Base-by-base conservation (phyloP, 2,797 vertebrate species). In the Acipenser transmontanus region DNA sequence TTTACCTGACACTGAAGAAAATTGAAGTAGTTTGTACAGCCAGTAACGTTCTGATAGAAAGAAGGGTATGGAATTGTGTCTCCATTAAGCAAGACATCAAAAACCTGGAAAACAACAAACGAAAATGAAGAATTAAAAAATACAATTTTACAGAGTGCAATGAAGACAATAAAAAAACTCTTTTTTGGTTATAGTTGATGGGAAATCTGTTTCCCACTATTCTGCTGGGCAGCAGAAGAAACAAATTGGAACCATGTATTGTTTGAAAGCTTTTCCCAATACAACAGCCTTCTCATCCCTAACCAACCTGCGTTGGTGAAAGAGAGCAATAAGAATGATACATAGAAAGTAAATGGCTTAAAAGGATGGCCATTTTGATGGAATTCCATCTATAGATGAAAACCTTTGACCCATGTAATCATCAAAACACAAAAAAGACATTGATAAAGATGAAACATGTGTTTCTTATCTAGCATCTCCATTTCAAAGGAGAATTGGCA, bases 21-120 rank as follows among this genome's bases (percentile, higher is more conserved):
- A 82, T 91, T 93, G 72, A 7, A 91, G 69, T 94, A 94, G 79
- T 91, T 93, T 56, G 81, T 85, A 81, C 89, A 94, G 75, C 94
- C 92, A 50, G 93, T 93, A 60, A 79, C 84, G 67, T 92, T 96
- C 78, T 90, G 86, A 76, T 83, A 91, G 75, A 90, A 92, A 47
- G 86, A 93, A 12, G 88, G 84, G 71, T 88, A 85, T 0, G 70
- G 72, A 1, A 64, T 78, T 68, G 84, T 0, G 12, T 91, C 91
- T 0, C 91, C 93, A 50, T 88, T 89, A 60, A 95, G 66, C 61
- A 93, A 82, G 48, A 68, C 63, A 75, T 93, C 89, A 77, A 95
- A 88, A 57, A 94, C 79, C 91, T 94, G 72, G 50, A 74, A 62
- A 12, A 68, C 66, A 68, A 8, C 2, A 9, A 13, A 14, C 9